Percentiles rank a stretch among this genome's conserved stretches.
Evolutionary conservation across 2,797 vertebrate genomes (phyloP).

Genomic region (Brachymystax lenok): DNA sequence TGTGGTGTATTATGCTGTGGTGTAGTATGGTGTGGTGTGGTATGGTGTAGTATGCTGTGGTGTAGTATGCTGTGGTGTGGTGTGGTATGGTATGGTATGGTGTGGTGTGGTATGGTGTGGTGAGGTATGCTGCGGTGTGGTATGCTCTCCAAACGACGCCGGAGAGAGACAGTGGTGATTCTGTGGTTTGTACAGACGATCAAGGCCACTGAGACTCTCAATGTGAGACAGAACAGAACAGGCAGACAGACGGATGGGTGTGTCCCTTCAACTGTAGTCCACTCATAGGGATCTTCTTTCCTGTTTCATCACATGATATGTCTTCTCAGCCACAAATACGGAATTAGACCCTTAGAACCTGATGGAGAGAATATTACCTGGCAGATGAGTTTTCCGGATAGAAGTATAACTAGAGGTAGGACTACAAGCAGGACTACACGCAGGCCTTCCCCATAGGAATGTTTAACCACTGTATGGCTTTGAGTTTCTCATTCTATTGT

Average conservation of each 20-base stretch:
- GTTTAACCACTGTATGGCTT: constrained; percentile 7
- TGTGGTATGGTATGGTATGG: no score
- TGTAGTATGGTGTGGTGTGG: no score
- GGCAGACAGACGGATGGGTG: constrained; percentile 34
- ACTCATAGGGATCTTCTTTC: constrained; percentile 58
- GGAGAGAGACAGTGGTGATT: constrained; percentile 64
- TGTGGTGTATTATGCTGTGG: no score
- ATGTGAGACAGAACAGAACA: constrained; percentile 36
- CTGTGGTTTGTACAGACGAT: constrained; percentile 60
- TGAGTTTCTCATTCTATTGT: constrained; percentile 28
- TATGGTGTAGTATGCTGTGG: constrained; percentile 58
- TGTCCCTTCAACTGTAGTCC: constrained; percentile 47
- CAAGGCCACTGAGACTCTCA: constrained; percentile 43
- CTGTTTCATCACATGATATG: constrained; percentile 54
- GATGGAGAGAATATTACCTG: background rate
- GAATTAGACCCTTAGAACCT: background rate
- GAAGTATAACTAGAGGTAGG: background rate
- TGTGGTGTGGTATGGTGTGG: no score
- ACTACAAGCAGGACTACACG: background rate
- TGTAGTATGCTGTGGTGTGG: constrained; percentile 11
- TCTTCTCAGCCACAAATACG: constrained; percentile 32
- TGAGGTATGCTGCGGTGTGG: no score
- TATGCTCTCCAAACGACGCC: constrained; percentile 50
- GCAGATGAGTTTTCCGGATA: no score
- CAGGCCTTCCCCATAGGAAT: background rate